Conservation (phyloP, 2,797 vertebrate species). For the Ceryle rudis region DNA sequence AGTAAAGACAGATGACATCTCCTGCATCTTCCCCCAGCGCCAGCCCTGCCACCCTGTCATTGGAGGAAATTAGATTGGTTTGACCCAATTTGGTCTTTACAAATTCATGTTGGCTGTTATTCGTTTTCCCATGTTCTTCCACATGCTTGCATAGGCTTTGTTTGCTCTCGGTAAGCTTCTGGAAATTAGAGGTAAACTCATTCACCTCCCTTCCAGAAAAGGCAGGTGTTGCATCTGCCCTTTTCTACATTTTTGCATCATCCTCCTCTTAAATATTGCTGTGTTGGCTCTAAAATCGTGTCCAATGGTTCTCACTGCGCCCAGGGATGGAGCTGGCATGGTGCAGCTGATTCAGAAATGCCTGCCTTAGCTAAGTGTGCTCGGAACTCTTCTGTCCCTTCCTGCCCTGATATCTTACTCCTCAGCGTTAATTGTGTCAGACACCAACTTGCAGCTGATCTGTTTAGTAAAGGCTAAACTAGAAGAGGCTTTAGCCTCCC, state of each 20-base stretch:
- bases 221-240: background rate
- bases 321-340: background rate
- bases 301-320: background rate
- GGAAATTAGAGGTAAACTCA: background rate
- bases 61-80: constrained; percentile 29
- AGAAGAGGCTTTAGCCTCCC: constrained; percentile 28
- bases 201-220: background rate
- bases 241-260: background rate
- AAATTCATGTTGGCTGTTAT: background rate
- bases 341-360: fast-evolving
- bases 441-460: constrained; percentile 36
- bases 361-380: background rate
- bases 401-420: background rate
- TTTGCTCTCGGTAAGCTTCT: background rate
- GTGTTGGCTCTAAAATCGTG: fast-evolving
- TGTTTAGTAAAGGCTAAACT: constrained; percentile 36
- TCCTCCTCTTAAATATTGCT: background rate
- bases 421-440: constrained; percentile 29
- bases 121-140: background rate
- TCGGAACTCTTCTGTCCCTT: background rate
- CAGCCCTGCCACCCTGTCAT: background rate
- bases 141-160: background rate
- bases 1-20: constrained; percentile 11
- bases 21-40: background rate
- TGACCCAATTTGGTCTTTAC: constrained; percentile 40